Conservation (phyloP, 2,113 vertebrate species). For the Baryphthengus martii region DNA sequence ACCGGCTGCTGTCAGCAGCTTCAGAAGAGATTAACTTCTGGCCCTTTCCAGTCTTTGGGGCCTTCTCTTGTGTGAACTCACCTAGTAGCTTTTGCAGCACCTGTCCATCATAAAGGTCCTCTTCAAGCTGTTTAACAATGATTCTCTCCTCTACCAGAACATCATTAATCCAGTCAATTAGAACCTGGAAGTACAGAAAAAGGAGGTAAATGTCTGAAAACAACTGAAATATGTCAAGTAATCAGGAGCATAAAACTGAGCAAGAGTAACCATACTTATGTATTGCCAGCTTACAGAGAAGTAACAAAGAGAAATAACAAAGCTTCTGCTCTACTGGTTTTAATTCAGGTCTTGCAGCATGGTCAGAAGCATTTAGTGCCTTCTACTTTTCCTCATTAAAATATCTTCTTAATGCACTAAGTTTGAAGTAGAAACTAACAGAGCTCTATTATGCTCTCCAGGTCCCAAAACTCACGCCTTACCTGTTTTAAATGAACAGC, state of each 20-base stretch:
- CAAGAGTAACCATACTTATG: neutral
- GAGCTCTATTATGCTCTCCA: neutral
- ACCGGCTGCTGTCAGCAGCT: neutral
- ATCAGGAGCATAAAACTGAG: neutral
- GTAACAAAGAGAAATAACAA: neutral
- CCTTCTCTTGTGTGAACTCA: slow-evolving; percentile 61
- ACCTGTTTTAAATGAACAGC: neutral
- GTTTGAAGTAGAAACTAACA: neutral
- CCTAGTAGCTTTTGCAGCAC: slow-evolving; percentile 96
- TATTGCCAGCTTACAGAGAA: neutral
- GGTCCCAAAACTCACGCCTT: neutral
- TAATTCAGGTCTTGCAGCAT: neutral
- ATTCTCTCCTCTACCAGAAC: slow-evolving; percentile 94
- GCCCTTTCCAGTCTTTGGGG: neutral
- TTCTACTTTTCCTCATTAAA: neutral
- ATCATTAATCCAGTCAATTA: slow-evolving; percentile 95
- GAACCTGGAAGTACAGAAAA: slow-evolving; percentile 74
- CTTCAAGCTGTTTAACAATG: slow-evolving; percentile 95
- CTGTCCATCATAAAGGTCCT: slow-evolving; percentile 96
- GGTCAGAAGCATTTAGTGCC: neutral
- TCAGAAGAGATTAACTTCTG: neutral
- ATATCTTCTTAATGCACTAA: neutral
- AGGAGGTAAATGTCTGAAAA: neutral
- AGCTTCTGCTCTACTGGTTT: neutral
- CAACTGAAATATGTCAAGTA: accelerated